A percentile compares a stretch with the other conserved stretches of the same genome.
These are phyloP conservation scores for Chironomus tentans DNA, from an alignment of 2,888 invertebrate species.

Conservation along the genomic window DNA sequence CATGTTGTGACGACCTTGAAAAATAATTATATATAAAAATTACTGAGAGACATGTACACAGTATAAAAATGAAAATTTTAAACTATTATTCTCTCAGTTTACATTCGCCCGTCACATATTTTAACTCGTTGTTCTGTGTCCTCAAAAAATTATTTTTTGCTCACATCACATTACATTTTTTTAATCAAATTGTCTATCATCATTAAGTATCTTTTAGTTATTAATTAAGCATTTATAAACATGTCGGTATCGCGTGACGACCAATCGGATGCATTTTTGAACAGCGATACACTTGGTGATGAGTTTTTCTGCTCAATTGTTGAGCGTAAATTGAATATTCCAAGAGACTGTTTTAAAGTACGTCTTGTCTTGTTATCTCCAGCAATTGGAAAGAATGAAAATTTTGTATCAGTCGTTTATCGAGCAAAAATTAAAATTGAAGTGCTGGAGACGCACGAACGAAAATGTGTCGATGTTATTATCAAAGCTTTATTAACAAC, in stretches of 20 bases:
- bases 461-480: background rate
- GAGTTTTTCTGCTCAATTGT: background rate
- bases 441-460: background rate
- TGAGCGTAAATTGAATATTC: background rate
- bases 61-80: background rate
- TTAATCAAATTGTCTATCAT: background rate
- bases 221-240: background rate
- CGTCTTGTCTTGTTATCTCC: background rate
- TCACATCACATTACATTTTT: background rate
- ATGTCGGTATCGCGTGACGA: background rate
- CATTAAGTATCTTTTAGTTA: background rate
- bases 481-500: background rate
- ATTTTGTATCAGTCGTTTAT: slow-evolving; percentile 1
- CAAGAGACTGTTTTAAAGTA: background rate
- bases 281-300: background rate
- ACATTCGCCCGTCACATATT: background rate
- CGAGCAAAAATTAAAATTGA: slow-evolving; percentile 6
- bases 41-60: background rate
- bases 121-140: background rate
- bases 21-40: background rate
- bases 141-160: too few species aligned
- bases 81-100: background rate
- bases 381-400: slow-evolving; percentile 6
- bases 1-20: background rate
- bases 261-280: slow-evolving; percentile 2